Percentiles rank a stretch among this genome's conserved stretches.
Evolutionary conservation across 1,140 invertebrate species (phyloP).

Genomic region (Drosophila kohkoa): DNA sequence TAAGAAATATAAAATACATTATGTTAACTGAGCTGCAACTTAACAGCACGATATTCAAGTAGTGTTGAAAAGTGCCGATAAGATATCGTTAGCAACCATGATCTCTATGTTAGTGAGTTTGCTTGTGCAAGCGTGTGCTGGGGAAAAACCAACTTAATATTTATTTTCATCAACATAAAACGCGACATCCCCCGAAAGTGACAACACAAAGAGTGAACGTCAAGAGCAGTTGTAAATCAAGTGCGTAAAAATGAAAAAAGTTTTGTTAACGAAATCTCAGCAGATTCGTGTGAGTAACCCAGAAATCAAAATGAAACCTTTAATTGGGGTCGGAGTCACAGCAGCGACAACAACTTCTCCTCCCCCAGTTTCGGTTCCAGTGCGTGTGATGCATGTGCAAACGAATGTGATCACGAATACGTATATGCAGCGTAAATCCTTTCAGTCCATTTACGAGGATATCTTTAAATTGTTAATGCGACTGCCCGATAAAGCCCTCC

Average conservation of each 20-base stretch:
- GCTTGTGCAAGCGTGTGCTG: conserved; percentile 45
- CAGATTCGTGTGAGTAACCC: conserved; percentile 39
- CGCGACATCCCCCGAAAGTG: conserved; percentile 41
- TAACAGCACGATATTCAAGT: background rate
- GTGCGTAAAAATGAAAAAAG: conserved; percentile 63
- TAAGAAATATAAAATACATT: too few relatives aligned
- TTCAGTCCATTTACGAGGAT: conserved; percentile 62
- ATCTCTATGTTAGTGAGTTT: conserved; percentile 1
- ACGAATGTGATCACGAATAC: conserved; percentile 42
- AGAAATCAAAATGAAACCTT: conserved; percentile 31
- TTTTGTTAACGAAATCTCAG: conserved; percentile 67
- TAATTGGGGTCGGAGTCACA: background rate
- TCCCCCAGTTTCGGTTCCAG: background rate
- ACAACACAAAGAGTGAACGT: background rate
- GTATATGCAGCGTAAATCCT: conserved; percentile 68
- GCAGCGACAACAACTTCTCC: background rate
- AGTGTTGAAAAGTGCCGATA: conserved; percentile 17
- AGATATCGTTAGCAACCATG: conserved; percentile 19
- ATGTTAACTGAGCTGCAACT: background rate
- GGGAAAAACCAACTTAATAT: conserved; percentile 66
- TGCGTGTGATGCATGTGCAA: conserved; percentile 27
- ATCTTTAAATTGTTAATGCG: conserved; percentile 71
- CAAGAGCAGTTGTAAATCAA: background rate
- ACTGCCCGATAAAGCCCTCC: conserved; percentile 73
- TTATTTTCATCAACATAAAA: conserved; percentile 41